phyloP scores from a whole-genome alignment of 2,113 vertebrate genomes.

The Arizona elegans region DNA sequence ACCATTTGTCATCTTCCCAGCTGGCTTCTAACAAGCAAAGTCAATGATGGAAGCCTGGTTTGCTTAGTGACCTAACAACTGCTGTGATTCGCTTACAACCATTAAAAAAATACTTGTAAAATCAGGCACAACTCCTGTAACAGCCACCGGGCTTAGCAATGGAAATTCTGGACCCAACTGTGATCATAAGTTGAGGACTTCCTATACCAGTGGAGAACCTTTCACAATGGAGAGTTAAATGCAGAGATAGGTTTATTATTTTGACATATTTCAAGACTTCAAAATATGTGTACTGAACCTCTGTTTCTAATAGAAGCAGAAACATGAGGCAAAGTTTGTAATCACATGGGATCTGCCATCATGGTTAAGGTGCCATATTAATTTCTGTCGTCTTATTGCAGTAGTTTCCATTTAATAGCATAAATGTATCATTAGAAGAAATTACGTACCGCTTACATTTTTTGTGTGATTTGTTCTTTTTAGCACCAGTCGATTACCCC shows the following conservation, averaged over 20 bases:
- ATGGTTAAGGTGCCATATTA: background rate
- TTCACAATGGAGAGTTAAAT: background rate
- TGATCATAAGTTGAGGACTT: background rate
- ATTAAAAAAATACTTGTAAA: background rate
- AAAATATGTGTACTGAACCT: background rate
- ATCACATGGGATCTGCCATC: background rate
- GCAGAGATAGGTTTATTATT: background rate
- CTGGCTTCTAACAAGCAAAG: no score
- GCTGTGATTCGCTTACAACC: background rate
- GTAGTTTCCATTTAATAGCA: background rate
- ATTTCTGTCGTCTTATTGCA: background rate
- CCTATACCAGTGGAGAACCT: background rate
- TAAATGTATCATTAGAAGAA: background rate
- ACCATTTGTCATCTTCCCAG: no score
- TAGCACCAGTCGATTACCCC: conserved; percentile 79
- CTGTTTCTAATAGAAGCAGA: background rate
- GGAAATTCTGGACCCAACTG: background rate
- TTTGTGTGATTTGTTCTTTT: conserved; percentile 26
- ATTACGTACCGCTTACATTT: background rate
- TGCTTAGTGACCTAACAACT: no score
- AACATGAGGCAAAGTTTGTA: background rate
- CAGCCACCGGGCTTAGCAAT: background rate
- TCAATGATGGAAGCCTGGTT: no score
- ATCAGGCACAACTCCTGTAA: background rate
- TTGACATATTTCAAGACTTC: background rate